These are phyloP conservation scores for Paracanthobrama guichenoti DNA, from an alignment of 2,113 vertebrate genomes.

Conservation along the genomic window DNA sequence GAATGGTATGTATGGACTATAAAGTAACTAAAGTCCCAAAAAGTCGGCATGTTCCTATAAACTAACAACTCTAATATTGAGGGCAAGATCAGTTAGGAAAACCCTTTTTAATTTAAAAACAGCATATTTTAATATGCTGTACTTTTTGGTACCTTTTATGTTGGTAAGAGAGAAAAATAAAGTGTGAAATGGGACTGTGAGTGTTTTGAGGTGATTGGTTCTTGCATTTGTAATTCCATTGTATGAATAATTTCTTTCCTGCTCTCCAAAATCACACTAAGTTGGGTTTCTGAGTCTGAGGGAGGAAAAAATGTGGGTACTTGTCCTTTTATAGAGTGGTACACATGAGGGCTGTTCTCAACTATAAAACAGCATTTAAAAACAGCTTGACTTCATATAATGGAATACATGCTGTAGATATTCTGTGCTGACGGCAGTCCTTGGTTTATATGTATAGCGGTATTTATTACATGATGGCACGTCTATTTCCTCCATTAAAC, in stretches of 20 bases:
- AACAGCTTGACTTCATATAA: constrained; percentile 25
- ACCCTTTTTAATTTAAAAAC: not conserved
- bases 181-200: not conserved
- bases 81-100: not conserved
- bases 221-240: constrained; percentile 20
- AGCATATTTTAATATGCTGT: not conserved
- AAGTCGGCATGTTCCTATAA: too few species aligned
- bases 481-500: not conserved
- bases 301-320: not conserved
- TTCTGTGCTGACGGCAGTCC: not conserved
- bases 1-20: too few species aligned
- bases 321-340: constrained; percentile 2
- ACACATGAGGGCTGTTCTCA: constrained; percentile 28
- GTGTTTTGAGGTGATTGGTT: constrained; percentile 26
- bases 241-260: constrained; percentile 7
- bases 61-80: not conserved
- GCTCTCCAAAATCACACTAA: not conserved
- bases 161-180: not conserved
- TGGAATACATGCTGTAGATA: not conserved
- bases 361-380: constrained; percentile 33
- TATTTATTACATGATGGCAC: not conserved
- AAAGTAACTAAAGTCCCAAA: too few species aligned
- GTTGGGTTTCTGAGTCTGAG: not conserved
- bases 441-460: not conserved
- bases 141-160: constrained; percentile 4